Conservation (phyloP, 1,140 invertebrate genomes). For the Apis florea region DNA sequence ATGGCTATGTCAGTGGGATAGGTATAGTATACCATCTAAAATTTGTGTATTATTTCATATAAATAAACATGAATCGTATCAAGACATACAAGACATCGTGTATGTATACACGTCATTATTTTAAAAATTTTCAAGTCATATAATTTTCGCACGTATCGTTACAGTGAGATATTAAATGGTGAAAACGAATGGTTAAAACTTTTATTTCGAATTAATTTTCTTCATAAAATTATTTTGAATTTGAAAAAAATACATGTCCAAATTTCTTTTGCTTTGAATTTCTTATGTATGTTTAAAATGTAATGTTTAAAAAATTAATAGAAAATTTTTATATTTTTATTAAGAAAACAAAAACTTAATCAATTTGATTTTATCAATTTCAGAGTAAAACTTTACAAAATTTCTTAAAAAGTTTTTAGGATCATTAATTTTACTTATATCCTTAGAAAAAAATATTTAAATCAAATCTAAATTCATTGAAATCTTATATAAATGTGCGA, state of each 20-base stretch:
- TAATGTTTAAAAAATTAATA: background rate
- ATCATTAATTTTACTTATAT: conserved; percentile 14
- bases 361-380: conserved; percentile 46
- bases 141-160: conserved; percentile 28
- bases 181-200: background rate
- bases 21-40: conserved; percentile 81
- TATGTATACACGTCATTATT: conserved; percentile 48
- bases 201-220: conserved; percentile 11
- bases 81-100: conserved; percentile 30
- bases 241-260: background rate
- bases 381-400: conserved; percentile 15
- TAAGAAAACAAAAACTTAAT: conserved; percentile 19
- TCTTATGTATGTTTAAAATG: background rate
- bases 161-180: background rate
- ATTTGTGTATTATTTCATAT: conserved; percentile 55
- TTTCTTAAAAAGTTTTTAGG: conserved; percentile 17
- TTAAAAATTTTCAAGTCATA: conserved; percentile 26
- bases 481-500: conserved; percentile 8
- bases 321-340: background rate
- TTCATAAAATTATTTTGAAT: background rate
- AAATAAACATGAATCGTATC: conserved; percentile 49
- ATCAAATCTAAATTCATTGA: conserved; percentile 2
- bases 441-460: background rate
- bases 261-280: background rate
- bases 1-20: conserved; percentile 88